Conservation (phyloP, 1,140 invertebrate species). For the Venustaconcha ellipsiformis region DNA sequence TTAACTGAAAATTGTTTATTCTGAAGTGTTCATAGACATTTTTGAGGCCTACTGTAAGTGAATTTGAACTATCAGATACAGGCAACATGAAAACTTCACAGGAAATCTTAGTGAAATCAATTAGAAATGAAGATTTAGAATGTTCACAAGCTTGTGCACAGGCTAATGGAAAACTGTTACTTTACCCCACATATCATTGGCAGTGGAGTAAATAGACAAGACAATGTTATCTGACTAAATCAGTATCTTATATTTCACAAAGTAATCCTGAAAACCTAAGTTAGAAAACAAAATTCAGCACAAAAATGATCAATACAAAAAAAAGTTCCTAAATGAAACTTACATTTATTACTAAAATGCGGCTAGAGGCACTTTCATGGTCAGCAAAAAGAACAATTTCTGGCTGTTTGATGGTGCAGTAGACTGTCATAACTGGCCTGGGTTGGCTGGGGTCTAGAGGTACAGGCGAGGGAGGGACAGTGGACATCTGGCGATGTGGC, state of each 20-base stretch:
- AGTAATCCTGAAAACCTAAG: too few relatives aligned
- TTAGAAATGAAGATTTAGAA: not conserved
- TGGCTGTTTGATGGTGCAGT: constrained; percentile 76
- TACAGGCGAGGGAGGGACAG: constrained; percentile 1
- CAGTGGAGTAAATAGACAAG: not conserved
- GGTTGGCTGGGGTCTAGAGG: constrained; percentile 10
- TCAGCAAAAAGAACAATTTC: constrained; percentile 84
- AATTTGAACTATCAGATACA: too few relatives aligned
- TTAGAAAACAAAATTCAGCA: too few relatives aligned
- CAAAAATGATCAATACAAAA: too few relatives aligned
- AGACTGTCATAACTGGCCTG: constrained; percentile 42
- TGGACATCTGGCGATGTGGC: constrained; percentile 1
- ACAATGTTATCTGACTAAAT: not conserved
- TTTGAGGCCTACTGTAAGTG: too few relatives aligned
- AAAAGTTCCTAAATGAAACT: constrained; percentile 10
- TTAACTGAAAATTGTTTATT: too few relatives aligned
- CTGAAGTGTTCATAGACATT: too few relatives aligned
- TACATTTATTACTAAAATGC: constrained; percentile 77
- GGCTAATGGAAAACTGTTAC: not conserved
- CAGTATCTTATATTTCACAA: not conserved
- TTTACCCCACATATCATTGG: not conserved
- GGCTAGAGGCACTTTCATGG: constrained; percentile 76
- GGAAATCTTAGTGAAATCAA: not conserved
- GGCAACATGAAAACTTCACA: too few relatives aligned
- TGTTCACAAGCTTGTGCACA: not conserved